Percentiles rank a stretch among this genome's conserved stretches.
Conservation (phyloP, 1,140 invertebrate species). For the Drosophila sturtevanti region DNA sequence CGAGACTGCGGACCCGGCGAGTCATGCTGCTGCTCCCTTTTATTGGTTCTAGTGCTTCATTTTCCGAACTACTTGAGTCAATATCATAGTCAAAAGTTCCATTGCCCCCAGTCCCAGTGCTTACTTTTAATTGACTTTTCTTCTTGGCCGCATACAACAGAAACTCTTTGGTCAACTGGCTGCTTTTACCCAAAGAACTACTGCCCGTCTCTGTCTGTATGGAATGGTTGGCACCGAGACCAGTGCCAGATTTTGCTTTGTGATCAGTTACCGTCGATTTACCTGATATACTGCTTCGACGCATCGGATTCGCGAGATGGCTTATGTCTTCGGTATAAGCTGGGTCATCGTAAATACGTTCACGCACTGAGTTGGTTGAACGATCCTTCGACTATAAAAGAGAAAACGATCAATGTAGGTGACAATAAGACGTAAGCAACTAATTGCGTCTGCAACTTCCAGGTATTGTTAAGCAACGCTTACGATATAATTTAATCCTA, state of each 20-base stretch:
- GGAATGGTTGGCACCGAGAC: not conserved
- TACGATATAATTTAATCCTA: too few species aligned
- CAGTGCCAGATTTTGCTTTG: slow-evolving; percentile 19
- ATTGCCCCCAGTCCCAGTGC: slow-evolving; percentile 9
- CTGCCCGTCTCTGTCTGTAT: slow-evolving; percentile 22
- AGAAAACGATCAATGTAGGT: too few species aligned
- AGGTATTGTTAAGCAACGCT: too few species aligned
- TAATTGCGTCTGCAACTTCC: too few species aligned
- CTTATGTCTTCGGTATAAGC: slow-evolving; percentile 82
- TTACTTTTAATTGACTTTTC: slow-evolving; percentile 35
- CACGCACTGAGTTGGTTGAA: slow-evolving; percentile 63
- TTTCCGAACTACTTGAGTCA: slow-evolving; percentile 73
- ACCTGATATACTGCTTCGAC: slow-evolving; percentile 74
- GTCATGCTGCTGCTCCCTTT: slow-evolving; percentile 40
- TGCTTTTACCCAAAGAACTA: slow-evolving; percentile 67
- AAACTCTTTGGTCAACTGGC: slow-evolving; percentile 71
- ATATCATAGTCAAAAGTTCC: slow-evolving; percentile 37
- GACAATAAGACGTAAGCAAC: too few species aligned
- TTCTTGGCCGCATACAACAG: slow-evolving; percentile 54
- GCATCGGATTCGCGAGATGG: slow-evolving; percentile 77
- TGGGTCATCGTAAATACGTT: slow-evolving; percentile 81
- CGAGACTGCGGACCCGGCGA: slow-evolving; percentile 69
- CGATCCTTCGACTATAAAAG: slow-evolving; percentile 66
- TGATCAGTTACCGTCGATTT: slow-evolving; percentile 43
- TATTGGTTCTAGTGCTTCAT: slow-evolving; percentile 39